Conservation (phyloP, 2,888 invertebrate species). For the Amphipoea oculea region DNA sequence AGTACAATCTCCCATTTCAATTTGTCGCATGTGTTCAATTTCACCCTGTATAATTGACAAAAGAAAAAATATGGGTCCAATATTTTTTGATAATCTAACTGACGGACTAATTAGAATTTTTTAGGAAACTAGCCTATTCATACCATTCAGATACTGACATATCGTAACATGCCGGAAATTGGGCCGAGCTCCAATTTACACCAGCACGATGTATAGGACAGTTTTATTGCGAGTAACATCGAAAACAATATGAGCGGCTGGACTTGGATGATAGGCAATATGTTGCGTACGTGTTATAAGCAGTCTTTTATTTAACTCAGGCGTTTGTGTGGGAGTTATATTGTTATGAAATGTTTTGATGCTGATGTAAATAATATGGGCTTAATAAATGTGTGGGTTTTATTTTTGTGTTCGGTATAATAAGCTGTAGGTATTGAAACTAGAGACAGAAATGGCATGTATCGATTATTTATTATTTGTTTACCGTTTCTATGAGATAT, state of each 20-base stretch:
- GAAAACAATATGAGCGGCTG: slow-evolving; percentile 62
- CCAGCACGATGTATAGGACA: slow-evolving; percentile 38
- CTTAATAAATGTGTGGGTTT: not conserved
- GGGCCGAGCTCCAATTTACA: slow-evolving; percentile 42
- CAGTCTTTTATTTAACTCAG: slow-evolving; percentile 45
- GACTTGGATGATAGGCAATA: slow-evolving; percentile 56
- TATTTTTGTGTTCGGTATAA: not conserved
- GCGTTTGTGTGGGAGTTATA: slow-evolving; percentile 22
- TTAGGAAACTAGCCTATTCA: no score
- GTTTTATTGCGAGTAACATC: slow-evolving; percentile 36
- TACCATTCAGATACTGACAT: no score
- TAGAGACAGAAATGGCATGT: not conserved
- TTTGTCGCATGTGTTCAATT: no score
- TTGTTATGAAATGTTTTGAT: slow-evolving; percentile 8
- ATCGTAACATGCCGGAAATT: slow-evolving; percentile 35
- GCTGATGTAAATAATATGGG: not conserved
- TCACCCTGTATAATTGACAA: no score
- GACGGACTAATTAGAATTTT: no score
- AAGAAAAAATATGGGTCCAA: no score
- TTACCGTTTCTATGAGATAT: not conserved
- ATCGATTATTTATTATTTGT: not conserved
- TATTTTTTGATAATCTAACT: no score
- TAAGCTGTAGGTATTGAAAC: not conserved
- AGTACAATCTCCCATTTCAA: no score
- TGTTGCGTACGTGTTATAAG: slow-evolving; percentile 31